Evolutionary conservation across 1,140 invertebrate genomes (phyloP), one percentile per base, ranked within the genome.

Genomic region (Atta cephalotes): DNA sequence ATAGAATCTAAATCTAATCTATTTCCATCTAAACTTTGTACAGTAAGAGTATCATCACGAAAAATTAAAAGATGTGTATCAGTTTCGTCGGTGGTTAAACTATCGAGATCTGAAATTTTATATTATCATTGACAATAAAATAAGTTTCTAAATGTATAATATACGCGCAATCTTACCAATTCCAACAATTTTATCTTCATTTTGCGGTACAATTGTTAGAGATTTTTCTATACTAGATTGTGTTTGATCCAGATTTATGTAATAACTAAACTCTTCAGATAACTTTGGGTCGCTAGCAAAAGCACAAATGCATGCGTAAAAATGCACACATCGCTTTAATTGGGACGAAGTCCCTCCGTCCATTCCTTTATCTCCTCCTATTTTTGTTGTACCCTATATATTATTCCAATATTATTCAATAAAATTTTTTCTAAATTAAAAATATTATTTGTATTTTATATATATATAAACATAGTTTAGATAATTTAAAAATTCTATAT

Each of bases 281-380:
- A 97, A 95, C 91, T 96, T 96, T 18, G 96, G 94, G 94, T 97
- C 96, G 93, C 97, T 97, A n/a, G 97, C 96, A 95, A 98, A 97
- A 66, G 97, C 97, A 95, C 97, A 97, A 45, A 98, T 95, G 93
- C 97, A 98, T n/a, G 97, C 96, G 94, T 97, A 98, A 94, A 96
- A 97, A 92, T 97, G 96, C 51, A 96, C 93, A 89, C 96, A 97
- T 87, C 91, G 91, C 72, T 92, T 93, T 31, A 60, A 84, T 10
- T 90, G 90, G 0, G 56, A 79, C n/a, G 91, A 90, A n/a, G 71
- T 53, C 3, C 60, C 25, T 25, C 25, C 0, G 35, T 94, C 92
- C 53, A 76, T 80, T 45, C 39, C 39, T 88, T 93, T 94, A 28
- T 93, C 92, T 28, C 88, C 63, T 66, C 88, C 63, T 66, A 90